phyloP scores from a whole-genome alignment of 1,140 invertebrate genomes.

The Venustaconcha ellipsiformis region DNA sequence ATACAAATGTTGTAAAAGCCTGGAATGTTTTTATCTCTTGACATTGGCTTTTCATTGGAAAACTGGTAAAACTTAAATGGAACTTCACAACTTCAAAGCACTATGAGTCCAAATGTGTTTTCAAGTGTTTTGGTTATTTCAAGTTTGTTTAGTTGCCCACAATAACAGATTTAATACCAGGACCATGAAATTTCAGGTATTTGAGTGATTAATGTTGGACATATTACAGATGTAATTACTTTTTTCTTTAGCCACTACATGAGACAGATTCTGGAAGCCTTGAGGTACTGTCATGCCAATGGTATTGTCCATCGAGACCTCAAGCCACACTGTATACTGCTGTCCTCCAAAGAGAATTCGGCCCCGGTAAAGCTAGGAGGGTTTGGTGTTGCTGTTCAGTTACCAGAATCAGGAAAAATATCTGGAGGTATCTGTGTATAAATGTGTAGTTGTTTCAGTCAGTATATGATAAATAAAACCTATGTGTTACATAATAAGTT shows the following conservation, averaged over 20 bases:
- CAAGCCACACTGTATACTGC: constrained; percentile 93
- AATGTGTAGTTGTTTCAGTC: background rate
- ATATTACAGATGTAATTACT: background rate
- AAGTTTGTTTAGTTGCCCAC: background rate
- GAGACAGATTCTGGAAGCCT: constrained; percentile 93
- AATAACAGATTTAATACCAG: background rate
- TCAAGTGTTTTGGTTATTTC: constrained; percentile 4
- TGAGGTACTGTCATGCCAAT: constrained; percentile 97
- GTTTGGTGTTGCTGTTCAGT: constrained; percentile 96
- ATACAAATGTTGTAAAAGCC: no score
- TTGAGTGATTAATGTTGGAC: background rate
- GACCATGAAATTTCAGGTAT: background rate
- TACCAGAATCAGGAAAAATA: constrained; percentile 53
- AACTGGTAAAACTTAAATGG: no score
- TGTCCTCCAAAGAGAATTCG: constrained; percentile 96
- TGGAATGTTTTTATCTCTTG: no score
- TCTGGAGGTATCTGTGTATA: constrained; percentile 54
- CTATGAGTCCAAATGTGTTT: constrained; percentile 6
- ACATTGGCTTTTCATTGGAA: no score
- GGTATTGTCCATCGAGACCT: constrained; percentile 97
- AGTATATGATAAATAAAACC: background rate
- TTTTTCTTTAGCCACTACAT: constrained; percentile 90
- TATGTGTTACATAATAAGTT: background rate
- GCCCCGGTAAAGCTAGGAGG: constrained; percentile 97
- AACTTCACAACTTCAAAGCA: constrained; percentile 1